Conservation (phyloP, 2,888 invertebrate species). For the Philonicus albiceps region DNA sequence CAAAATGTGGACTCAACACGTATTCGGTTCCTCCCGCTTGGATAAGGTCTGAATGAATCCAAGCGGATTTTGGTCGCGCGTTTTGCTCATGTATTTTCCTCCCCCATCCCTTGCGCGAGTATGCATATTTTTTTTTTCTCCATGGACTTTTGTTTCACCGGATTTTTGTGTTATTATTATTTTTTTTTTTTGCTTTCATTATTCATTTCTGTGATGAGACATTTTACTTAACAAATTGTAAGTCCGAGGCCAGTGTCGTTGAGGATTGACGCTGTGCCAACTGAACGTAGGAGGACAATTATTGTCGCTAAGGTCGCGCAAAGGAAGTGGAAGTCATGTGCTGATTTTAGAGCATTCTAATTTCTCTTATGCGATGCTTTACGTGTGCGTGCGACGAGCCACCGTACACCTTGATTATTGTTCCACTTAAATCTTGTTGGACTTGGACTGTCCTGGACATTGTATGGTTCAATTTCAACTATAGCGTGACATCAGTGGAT, state of each 20-base stretch:
- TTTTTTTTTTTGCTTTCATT: too few relatives aligned
- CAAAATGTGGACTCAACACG: conserved; percentile 32
- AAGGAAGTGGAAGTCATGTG: conserved; percentile 35
- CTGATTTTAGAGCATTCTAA: neutral
- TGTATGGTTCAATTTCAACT: neutral
- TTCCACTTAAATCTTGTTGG: neutral
- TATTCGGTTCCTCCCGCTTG: neutral
- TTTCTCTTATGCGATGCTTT: neutral
- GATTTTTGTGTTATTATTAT: neutral
- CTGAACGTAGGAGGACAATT: conserved; percentile 31
- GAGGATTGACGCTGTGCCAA: neutral
- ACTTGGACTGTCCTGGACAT: neutral
- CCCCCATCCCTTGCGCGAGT: neutral
- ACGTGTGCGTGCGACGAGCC: neutral
- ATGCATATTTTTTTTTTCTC: neutral
- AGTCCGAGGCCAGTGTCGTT: conserved; percentile 34
- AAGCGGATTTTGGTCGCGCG: conserved; percentile 2
- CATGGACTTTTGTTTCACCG: neutral
- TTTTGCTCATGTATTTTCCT: neutral
- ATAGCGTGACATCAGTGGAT: neutral
- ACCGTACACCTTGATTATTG: neutral
- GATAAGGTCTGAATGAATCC: conserved; percentile 27
- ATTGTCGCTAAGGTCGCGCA: conserved; percentile 22
- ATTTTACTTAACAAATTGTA: conserved; percentile 27
- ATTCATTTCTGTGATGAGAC: neutral